Evolutionary conservation across 2,888 invertebrate genomes (phyloP), one percentile per base, ranked within the genome.

Genomic region (Lacanobia oleracea): DNA sequence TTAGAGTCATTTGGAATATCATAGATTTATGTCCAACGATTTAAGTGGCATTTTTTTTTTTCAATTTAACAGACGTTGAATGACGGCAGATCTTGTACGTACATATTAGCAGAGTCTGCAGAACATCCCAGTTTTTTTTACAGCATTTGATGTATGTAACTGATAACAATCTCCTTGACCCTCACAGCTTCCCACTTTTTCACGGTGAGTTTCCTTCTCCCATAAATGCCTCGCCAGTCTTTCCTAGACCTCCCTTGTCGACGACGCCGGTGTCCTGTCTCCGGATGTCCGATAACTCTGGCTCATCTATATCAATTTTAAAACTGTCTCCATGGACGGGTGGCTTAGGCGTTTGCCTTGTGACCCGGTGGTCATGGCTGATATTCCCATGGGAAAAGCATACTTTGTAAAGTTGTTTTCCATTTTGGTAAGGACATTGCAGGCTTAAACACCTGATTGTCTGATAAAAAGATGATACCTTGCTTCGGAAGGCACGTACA

Each of bases 1-100:
- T 48, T 10, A 54, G 2, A 71, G 27, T 59, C 16, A 23, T 71
- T 71, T 59, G 23, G 16, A 57, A 43, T 18, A 40, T 1, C 7
- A 27, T 3, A 9, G 2, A 2, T 48, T 27, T 48, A 18, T 4
- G 8, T 43, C 4, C 23, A 43, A 16, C 0, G 8, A 18, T 21
- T 63, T 50, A 16, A 9, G 18, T 43, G 12, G 10, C 4, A 3
- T 53, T 71, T 23, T 7, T 2, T 71, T 14, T 0, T 10, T 4
- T 2, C 9, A 5, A 27, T 37, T 10, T 27, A 51, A 48, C 12
- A 0, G 12, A 23, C 7, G n/a, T 43, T 2, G 33, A 33, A 53
- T n/a, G 0, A 9, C 2, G 0, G 4, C 6, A 18, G 9, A 16
- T 61, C 8, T 48, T 48, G 48, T 48, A 8, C 16, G 14, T 14